Conservation (phyloP, 2,888 invertebrate genomes). For the Latrodectus elegans region DNA sequence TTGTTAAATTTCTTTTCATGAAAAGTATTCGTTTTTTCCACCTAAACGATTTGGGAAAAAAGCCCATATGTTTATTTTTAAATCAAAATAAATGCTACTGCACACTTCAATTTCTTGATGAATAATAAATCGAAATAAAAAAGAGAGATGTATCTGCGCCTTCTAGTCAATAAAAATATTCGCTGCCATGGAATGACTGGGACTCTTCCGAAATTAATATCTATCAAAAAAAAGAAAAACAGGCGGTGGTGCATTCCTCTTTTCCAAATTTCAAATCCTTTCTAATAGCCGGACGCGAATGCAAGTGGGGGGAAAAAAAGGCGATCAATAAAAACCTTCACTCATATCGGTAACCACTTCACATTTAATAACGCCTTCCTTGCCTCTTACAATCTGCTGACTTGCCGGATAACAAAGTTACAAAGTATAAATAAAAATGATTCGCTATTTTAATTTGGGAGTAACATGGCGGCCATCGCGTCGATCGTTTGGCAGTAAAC, state of each 20-base stretch:
- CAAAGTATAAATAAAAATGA: constrained; percentile 69
- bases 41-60: too few relatives aligned
- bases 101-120: too few relatives aligned
- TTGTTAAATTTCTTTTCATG: too few relatives aligned
- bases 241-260: neutral
- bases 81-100: too few relatives aligned
- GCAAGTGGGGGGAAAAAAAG: too few relatives aligned
- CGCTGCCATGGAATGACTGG: too few relatives aligned
- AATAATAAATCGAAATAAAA: too few relatives aligned
- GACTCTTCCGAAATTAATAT: too few relatives aligned
- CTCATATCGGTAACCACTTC: constrained; percentile 52
- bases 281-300: constrained; percentile 30
- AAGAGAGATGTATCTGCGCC: too few relatives aligned
- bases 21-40: too few relatives aligned
- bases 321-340: constrained; percentile 13
- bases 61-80: too few relatives aligned
- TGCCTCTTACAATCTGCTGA: constrained; percentile 58
- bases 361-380: constrained; percentile 58
- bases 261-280: constrained; percentile 18
- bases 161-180: too few relatives aligned
- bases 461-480: constrained; percentile 62
- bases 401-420: constrained; percentile 66
- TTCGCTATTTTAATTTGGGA: constrained; percentile 68
- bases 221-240: neutral
- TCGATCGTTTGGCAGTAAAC: constrained; percentile 65